Base-by-base conservation (phyloP, 2,113 vertebrate genomes). In the Ailurus styani region DNA sequence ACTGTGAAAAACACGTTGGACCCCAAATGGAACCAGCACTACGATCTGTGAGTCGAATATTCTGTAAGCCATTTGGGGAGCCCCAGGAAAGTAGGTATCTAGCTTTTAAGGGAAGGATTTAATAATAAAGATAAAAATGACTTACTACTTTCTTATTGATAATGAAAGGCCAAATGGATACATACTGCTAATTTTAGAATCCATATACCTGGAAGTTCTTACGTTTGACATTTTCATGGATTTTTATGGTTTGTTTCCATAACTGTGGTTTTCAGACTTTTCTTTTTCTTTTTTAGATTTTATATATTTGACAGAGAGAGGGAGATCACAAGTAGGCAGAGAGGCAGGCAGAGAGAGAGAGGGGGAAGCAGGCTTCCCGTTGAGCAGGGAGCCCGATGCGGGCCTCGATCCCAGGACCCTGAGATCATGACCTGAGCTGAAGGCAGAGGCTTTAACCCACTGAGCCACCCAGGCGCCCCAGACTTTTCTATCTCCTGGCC, bases 1-100 rank as follows among this genome's bases (percentile, higher is more conserved):
- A 99, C 99, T 96, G 99, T 99, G 98, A 99, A 99, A 98, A 99
- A 99, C 99, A 99, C 99, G 0, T 97, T 99, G 99, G 99, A 99
- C 99, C 99, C 99, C 97, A 99, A 99, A 98, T 99, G 99, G 99
- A 99, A 99, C 98, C 99, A 99, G 98, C 99, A 99, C 98, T 99
- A 99, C 0, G 99, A 99, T 96, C 99, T 99, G 99, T 99, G 98
- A 99, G 99, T 99, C 86, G 31, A 14, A 93, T 9, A 0, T 81
- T 87, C 90, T 15, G 1, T 50, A 12, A 45, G n/a, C 14, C 15
- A 1, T 14, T 37, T 45, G 73, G 40, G 77, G 21, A 29, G 5
- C 0, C 0, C 14, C 12, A 15, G 27, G 50, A 8, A 50, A 52
- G 68, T 6, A 0, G 27, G 20, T 27, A 2, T 52, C 50, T 31